These are phyloP conservation scores for Turritopsis rubra DNA, from an alignment of 30 jellyfish, hydroid and myxozoan genomes.

Conservation along the genomic window DNA sequence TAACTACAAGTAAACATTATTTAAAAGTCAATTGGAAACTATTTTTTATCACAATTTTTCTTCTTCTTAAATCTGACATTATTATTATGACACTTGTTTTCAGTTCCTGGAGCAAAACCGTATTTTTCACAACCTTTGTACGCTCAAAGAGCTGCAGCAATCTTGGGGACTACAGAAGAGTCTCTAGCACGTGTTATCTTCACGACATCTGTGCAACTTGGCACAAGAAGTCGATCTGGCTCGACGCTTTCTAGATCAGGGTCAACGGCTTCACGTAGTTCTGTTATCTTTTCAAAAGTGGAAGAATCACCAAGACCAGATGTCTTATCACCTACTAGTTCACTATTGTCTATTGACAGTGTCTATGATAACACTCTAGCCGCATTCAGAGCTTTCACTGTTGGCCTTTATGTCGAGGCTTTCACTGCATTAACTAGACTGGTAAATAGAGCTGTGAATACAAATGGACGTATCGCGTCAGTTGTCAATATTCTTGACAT, in stretches of 20 bases:
- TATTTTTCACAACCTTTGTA: conserved; percentile 55
- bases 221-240: conserved; percentile 23
- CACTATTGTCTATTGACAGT: background rate
- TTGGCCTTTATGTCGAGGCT: conserved; percentile 91
- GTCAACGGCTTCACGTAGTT: conserved; percentile 11
- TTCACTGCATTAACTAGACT: conserved; percentile 79
- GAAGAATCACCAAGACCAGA: conserved; percentile 3
- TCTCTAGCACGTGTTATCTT: conserved; percentile 63
- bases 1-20: conserved; percentile 41
- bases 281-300: background rate
- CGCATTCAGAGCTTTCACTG: conserved; percentile 76
- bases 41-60: background rate
- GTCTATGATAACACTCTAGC: conserved; percentile 22
- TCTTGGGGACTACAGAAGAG: conserved; percentile 81
- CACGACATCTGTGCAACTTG: conserved; percentile 38
- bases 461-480: conserved; percentile 50
- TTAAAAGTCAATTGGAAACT: no score
- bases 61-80: background rate
- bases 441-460: conserved; percentile 66
- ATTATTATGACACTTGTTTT: background rate
- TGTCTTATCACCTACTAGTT: conserved; percentile 10
- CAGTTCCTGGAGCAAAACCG: conserved; percentile 45
- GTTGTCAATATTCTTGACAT: conserved; percentile 63
- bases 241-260: conserved; percentile 1
- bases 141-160: conserved; percentile 81